These are phyloP conservation scores for Cydia splendana DNA, from an alignment of 1,140 invertebrate species.

Conservation along the genomic window DNA sequence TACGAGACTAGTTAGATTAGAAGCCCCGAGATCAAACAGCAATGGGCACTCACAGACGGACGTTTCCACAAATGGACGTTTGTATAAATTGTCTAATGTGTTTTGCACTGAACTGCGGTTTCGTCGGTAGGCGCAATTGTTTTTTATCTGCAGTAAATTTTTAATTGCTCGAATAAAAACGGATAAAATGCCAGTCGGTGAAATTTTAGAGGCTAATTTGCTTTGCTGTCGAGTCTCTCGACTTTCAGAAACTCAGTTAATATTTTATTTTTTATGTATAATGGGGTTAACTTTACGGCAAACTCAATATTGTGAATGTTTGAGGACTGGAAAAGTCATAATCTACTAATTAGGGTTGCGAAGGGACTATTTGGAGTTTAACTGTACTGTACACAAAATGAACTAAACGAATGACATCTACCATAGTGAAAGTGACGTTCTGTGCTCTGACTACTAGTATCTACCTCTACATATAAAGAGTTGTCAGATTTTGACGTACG, in stretches of 20 bases:
- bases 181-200: slow-evolving; percentile 26
- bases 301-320: not conserved
- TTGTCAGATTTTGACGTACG: too few species aligned
- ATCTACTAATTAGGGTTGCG: not conserved
- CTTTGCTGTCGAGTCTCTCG: slow-evolving; percentile 21
- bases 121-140: slow-evolving; percentile 37
- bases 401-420: too few species aligned
- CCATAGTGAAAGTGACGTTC: too few species aligned
- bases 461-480: too few species aligned
- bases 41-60: slow-evolving; percentile 40
- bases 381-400: too few species aligned
- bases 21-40: slow-evolving; percentile 33
- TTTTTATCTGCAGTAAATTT: slow-evolving; percentile 43
- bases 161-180: slow-evolving; percentile 44
- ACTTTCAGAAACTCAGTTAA: slow-evolving; percentile 14
- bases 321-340: not conserved
- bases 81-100: slow-evolving; percentile 38
- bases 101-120: slow-evolving; percentile 41
- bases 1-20: slow-evolving; percentile 11
- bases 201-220: slow-evolving; percentile 34
- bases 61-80: slow-evolving; percentile 42
- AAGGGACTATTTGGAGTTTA: too few species aligned
- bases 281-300: slow-evolving; percentile 9
- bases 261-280: slow-evolving; percentile 14
- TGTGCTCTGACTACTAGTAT: too few species aligned